Base-by-base conservation (phyloP, 2,113 vertebrate species). In the Trinectes maculatus region DNA sequence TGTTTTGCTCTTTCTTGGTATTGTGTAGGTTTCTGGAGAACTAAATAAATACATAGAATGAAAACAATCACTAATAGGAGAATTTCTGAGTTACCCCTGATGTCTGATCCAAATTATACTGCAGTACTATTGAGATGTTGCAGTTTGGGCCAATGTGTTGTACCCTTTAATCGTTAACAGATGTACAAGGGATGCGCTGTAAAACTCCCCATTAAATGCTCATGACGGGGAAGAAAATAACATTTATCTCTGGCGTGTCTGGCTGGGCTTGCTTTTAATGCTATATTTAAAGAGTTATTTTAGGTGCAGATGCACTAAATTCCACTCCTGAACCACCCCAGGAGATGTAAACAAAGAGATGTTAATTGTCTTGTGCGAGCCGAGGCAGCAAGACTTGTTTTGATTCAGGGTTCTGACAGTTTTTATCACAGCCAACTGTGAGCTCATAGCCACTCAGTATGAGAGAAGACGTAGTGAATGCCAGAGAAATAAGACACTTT, bases 261-360 rank as follows among this genome's bases (percentile, higher is more conserved):
- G 51, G n/a, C n/a, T n/a, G n/a, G n/a, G n/a, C 47, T 33, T 71
- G 37, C 37, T 19, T 29, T 54, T 31, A 29, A 19, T 8, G 8
- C 5, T n/a, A n/a, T 49, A 28, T 48, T 48, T 26, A 26, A 24
- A 7, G 34, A 26, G 47, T 59, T 65, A 43, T 67, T 79, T 70
- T 57, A 73, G 44, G 25, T 36, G 16, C 25, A 25, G 12, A 70
- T 55, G 19, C 40, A 69, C 65, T 74, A 57, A 70, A 82, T 69
- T 28, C 39, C 55, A 40, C 40, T 68, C 47, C 57, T 46, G 22
- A 52, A 58, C 70, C 62, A 56, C 59, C 59, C 0, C 36, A 24
- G 44, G 22, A 53, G 55, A 51, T 15, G 64, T 73, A 82, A 79
- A 85, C 67, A 79, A 57, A 66, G 71, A 71, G 55, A 54, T 75